Percentiles rank a stretch among this genome's conserved stretches.
Conservation (phyloP, 2,113 vertebrate genomes). For the Periophthalmus modestus region DNA sequence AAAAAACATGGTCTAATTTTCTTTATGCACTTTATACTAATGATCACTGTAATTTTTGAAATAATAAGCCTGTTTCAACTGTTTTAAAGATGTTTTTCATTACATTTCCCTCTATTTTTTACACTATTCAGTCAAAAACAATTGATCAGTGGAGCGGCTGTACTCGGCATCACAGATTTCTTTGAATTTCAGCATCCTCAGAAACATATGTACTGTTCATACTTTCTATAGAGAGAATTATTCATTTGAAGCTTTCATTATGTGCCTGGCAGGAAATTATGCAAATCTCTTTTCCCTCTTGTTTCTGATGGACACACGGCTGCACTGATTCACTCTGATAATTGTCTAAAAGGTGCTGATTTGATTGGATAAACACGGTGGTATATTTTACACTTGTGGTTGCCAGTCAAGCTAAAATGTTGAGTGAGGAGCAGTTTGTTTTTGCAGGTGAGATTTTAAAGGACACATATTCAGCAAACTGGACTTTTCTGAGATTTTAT, state of each 20-base stretch:
- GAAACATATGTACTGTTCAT: background rate
- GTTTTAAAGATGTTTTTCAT: background rate
- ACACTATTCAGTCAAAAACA: background rate
- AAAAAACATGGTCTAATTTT: background rate
- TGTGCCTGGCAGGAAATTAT: slow-evolving; percentile 1
- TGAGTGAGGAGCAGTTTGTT: background rate
- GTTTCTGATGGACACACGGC: slow-evolving; percentile 35
- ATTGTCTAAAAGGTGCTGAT: slow-evolving; percentile 33
- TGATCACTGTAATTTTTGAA: background rate
- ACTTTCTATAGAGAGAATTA: slow-evolving; percentile 5
- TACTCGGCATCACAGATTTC: background rate
- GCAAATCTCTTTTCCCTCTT: slow-evolving; percentile 19
- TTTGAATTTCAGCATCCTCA: background rate
- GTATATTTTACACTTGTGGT: background rate
- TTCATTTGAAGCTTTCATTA: slow-evolving; percentile 19
- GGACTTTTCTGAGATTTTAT: too few species aligned
- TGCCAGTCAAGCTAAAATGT: background rate
- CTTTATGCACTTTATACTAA: background rate
- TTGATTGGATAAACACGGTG: slow-evolving; percentile 19
- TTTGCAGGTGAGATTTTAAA: background rate
- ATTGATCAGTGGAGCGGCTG: background rate
- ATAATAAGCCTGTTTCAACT: background rate
- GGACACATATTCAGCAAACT: too few species aligned
- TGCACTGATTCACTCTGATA: slow-evolving; percentile 34
- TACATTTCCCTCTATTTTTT: background rate